A percentile compares a stretch with the other conserved stretches of the same genome.
These are phyloP conservation scores for Drosophila hydei DNA, from an alignment of 1,140 invertebrate species.

Conservation along the genomic window DNA sequence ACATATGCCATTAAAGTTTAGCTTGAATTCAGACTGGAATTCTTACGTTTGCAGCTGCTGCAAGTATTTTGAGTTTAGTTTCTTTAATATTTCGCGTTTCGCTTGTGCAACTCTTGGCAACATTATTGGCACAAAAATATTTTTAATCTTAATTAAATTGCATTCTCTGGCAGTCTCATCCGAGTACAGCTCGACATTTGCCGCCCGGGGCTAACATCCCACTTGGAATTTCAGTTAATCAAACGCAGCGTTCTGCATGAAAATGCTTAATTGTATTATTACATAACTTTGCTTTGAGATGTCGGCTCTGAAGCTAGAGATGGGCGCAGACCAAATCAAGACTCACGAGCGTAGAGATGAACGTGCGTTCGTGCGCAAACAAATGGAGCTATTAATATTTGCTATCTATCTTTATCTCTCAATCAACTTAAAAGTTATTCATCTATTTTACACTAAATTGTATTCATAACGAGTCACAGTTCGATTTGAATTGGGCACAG, in stretches of 20 bases:
- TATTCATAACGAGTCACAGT: too few species aligned
- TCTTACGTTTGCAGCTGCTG: conserved; percentile 1
- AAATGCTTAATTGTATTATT: conserved; percentile 79
- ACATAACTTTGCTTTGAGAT: conserved; percentile 57
- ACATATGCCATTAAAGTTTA: background rate
- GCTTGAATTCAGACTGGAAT: background rate
- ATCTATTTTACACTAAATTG: too few species aligned
- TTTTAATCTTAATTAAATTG: conserved; percentile 77
- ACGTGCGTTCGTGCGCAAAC: too few species aligned
- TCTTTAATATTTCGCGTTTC: conserved; percentile 23
- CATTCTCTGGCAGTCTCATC: conserved; percentile 54
- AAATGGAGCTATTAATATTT: too few species aligned
- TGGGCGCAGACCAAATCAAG: background rate
- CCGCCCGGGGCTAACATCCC: conserved; percentile 29
- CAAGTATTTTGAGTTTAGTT: conserved; percentile 23
- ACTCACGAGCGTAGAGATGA: background rate
- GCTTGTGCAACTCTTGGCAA: conserved; percentile 18
- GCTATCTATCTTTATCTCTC: too few species aligned
- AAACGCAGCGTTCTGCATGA: conserved; percentile 70
- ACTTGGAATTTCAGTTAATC: conserved; percentile 73
- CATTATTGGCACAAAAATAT: conserved; percentile 62
- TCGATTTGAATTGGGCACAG: too few species aligned
- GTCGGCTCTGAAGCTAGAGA: background rate
- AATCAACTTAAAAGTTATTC: too few species aligned
- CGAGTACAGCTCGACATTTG: conserved; percentile 11